Conservation (phyloP, 2,797 vertebrate species). For the Acanthornis magna region DNA sequence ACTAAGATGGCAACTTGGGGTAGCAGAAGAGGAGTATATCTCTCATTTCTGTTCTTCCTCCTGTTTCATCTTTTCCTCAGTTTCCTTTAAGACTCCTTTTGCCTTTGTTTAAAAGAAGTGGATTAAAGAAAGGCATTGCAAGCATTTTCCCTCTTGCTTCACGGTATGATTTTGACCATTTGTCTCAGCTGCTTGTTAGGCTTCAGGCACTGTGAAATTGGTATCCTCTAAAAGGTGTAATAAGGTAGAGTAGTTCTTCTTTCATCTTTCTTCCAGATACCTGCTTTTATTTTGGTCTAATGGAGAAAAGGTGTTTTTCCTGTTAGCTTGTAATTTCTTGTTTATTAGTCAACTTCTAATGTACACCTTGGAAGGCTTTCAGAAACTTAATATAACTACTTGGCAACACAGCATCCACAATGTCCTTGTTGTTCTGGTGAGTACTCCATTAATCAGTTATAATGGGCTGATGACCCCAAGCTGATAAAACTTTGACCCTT, state of each 20-base stretch:
- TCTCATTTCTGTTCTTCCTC: background rate
- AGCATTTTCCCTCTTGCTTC: background rate
- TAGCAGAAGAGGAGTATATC: background rate
- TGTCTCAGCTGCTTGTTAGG: background rate
- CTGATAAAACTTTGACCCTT: background rate
- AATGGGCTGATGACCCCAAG: background rate
- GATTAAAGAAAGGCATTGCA: background rate
- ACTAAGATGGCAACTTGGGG: background rate
- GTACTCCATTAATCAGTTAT: conserved; percentile 24
- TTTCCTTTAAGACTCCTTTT: background rate
- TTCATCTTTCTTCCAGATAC: background rate
- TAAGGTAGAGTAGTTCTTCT: background rate
- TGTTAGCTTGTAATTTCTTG: background rate
- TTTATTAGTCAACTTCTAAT: background rate
- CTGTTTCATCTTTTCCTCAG: background rate
- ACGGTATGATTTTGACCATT: background rate
- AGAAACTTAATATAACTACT: background rate
- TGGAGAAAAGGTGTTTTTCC: background rate
- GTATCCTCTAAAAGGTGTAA: background rate
- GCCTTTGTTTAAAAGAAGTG: background rate
- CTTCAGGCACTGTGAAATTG: background rate
- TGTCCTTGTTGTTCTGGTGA: background rate
- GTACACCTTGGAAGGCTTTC: background rate
- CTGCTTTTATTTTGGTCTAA: background rate
- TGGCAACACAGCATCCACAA: background rate